phyloP scores from a whole-genome alignment of 2,113 vertebrate species.

The Microcebus ravelobensis region DNA sequence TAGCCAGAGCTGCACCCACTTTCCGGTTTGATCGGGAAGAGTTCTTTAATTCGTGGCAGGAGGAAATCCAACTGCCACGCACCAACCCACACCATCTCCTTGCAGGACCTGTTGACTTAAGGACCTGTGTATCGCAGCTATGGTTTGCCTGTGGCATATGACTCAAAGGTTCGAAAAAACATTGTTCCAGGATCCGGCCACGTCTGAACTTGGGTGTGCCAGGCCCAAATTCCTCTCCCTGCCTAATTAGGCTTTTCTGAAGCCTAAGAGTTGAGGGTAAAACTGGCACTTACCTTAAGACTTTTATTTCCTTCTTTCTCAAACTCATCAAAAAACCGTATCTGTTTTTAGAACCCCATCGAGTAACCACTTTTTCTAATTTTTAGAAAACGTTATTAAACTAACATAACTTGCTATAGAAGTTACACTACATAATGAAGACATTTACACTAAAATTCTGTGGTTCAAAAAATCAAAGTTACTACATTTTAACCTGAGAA shows the following conservation, averaged over 20 bases:
- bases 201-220: constrained; percentile 77
- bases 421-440: not conserved
- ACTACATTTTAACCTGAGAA: constrained; percentile 43
- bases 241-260: constrained; percentile 66
- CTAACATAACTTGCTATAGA: not conserved
- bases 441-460: not conserved
- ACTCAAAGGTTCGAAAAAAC: constrained; percentile 69
- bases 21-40: constrained; percentile 50
- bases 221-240: constrained; percentile 62
- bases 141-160: constrained; percentile 66
- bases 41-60: constrained; percentile 60
- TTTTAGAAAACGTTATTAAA: constrained; percentile 1
- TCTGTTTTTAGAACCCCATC: constrained; percentile 6
- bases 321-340: constrained; percentile 14
- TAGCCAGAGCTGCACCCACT: constrained; percentile 54
- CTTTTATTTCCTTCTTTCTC: constrained; percentile 30
- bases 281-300: constrained; percentile 21
- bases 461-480: constrained; percentile 46
- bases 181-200: constrained; percentile 73
- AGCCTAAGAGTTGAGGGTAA: constrained; percentile 56
- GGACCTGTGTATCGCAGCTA: constrained; percentile 39
- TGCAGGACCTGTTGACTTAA: constrained; percentile 72
- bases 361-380: not conserved
- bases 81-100: constrained; percentile 35
- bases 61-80: constrained; percentile 59